A percentile compares a stretch with the other conserved stretches of the same genome.
Conservation (phyloP, 2,888 invertebrate species). For the Hypolimnas misippus region DNA sequence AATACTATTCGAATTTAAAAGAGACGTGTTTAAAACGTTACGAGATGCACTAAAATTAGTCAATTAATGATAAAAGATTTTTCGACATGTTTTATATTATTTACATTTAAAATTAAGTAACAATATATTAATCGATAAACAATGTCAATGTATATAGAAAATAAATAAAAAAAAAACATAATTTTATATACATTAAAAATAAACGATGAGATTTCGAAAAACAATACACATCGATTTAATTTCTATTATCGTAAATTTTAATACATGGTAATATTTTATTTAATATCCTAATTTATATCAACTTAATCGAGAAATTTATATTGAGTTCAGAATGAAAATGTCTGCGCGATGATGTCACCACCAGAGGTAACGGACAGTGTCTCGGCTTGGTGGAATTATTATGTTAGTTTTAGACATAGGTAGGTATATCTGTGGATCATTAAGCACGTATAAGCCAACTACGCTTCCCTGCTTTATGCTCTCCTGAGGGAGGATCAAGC, state of each 20-base stretch:
- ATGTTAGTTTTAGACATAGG: constrained; percentile 27
- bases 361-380: constrained; percentile 58
- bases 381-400: constrained; percentile 42
- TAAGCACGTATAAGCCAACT: no score
- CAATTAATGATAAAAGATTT: background rate
- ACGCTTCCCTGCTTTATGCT: no score
- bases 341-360: constrained; percentile 69
- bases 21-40: background rate
- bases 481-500: no score
- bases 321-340: constrained; percentile 60
- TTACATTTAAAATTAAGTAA: no score
- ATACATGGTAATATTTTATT: constrained; percentile 20
- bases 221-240: background rate
- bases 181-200: no score
- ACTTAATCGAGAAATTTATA: constrained; percentile 44
- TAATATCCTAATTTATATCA: constrained; percentile 26
- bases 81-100: background rate
- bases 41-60: background rate
- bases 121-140: no score
- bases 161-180: no score
- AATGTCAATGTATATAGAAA: no score
- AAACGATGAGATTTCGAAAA: no score
- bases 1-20: background rate
- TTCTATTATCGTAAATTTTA: constrained; percentile 17
- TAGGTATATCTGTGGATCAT: background rate